phyloP scores from a whole-genome alignment of 2,888 invertebrate species.

The Erebia epiphron region DNA sequence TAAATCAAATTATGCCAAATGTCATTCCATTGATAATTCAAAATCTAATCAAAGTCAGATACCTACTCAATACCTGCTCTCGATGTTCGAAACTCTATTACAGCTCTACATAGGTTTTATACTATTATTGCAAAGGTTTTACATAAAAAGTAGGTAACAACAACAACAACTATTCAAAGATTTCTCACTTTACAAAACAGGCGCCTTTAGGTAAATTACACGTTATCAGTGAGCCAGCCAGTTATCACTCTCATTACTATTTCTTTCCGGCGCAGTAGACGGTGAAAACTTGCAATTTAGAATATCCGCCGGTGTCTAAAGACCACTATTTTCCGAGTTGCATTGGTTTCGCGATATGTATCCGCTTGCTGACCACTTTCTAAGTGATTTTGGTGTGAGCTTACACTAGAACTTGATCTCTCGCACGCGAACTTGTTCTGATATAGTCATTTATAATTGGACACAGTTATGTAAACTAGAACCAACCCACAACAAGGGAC shows the following conservation, averaged over 20 bases:
- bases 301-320: constrained; percentile 33
- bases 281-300: constrained; percentile 38
- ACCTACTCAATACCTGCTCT: no score
- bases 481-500: no score
- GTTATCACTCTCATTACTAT: constrained; percentile 27
- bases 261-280: constrained; percentile 29
- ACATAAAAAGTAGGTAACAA: no score
- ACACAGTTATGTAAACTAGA: no score
- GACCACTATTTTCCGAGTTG: constrained; percentile 14
- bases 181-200: background rate
- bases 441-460: background rate
- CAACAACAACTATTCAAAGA: no score
- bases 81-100: no score
- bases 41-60: background rate
- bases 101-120: no score
- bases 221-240: background rate
- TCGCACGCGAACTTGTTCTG: constrained; percentile 2
- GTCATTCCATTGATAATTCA: background rate
- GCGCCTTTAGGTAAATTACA: background rate
- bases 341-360: constrained; percentile 3
- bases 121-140: no score
- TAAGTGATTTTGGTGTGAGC: constrained; percentile 19
- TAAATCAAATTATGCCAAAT: constrained; percentile 1
- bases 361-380: constrained; percentile 32
- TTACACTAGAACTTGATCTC: constrained; percentile 12